Conservation (phyloP, 2,797 vertebrate species). For the Gymnoscopelus braueri region DNA sequence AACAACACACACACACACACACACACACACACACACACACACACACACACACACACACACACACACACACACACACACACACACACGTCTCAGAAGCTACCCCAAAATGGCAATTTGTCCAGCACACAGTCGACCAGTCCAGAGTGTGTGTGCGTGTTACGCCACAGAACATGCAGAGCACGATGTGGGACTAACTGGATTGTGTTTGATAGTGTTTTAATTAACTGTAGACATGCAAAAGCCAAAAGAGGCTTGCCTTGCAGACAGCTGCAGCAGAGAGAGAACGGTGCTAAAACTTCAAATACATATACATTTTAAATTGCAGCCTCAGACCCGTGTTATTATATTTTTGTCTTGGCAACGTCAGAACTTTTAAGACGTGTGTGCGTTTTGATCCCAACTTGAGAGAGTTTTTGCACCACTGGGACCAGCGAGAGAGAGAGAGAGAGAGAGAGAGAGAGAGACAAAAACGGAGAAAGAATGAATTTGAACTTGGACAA, state of each 20-base stretch:
- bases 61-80: conserved; percentile 10
- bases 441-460: conserved; percentile 13
- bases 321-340: conserved; percentile 3
- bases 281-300: background rate
- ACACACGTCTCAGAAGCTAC: conserved; percentile 25
- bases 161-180: conserved; percentile 7
- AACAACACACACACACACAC: conserved; percentile 12
- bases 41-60: conserved; percentile 22
- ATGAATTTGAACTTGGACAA: conserved; percentile 64
- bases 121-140: background rate
- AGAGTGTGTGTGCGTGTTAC: conserved; percentile 2
- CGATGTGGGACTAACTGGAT: background rate
- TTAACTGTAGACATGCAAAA: conserved; percentile 16
- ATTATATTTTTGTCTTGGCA: conserved; percentile 29
- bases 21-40: conserved; percentile 8
- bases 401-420: conserved; percentile 50
- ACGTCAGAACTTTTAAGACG: conserved; percentile 29
- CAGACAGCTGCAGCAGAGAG: conserved; percentile 3
- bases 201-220: conserved; percentile 20
- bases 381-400: conserved; percentile 33
- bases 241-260: background rate
- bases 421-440: conserved; percentile 14
- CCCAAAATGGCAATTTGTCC: conserved; percentile 4
- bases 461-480: conserved; percentile 15
- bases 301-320: background rate